Conservation (phyloP, 2,797 vertebrate species). For the Enteromius radiatus region DNA sequence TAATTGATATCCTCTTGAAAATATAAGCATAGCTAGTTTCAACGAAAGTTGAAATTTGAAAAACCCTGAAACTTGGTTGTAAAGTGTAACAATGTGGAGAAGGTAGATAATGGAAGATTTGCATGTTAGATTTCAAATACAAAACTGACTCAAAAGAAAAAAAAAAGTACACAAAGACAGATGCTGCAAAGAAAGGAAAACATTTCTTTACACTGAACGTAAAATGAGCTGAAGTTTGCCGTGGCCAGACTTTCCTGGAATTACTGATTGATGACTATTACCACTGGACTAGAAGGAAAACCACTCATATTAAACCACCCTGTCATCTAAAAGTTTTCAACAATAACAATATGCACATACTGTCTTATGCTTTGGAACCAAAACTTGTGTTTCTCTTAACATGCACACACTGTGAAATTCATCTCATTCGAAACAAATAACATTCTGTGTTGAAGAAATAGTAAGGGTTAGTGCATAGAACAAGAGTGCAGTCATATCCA, state of each 20-base stretch:
- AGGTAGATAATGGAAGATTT: constrained; percentile 38
- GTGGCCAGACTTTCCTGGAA: constrained; percentile 30
- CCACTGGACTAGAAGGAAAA: constrained; percentile 23
- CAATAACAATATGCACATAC: constrained; percentile 50
- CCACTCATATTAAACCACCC: constrained; percentile 32
- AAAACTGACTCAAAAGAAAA: constrained; percentile 6
- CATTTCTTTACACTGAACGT: constrained; percentile 7
- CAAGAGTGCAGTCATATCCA: constrained; percentile 77
- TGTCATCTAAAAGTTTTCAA: constrained; percentile 44
- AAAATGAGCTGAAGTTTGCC: constrained; percentile 13
- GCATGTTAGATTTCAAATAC: constrained; percentile 13
- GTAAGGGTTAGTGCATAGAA: constrained; percentile 97
- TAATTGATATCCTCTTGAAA: constrained; percentile 27
- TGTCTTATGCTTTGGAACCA: constrained; percentile 49
- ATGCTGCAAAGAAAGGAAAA: constrained; percentile 10
- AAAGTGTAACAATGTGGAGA: constrained; percentile 9
- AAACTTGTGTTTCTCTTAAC: constrained; percentile 84
- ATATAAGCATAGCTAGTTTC: constrained; percentile 31
- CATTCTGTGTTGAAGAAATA: constrained; percentile 83
- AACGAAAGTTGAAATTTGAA: constrained; percentile 25
- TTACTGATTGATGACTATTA: constrained; percentile 8
- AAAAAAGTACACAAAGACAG: neutral
- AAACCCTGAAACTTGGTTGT: constrained; percentile 39
- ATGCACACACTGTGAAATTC: constrained; percentile 87
- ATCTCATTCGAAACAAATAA: constrained; percentile 90